Evolutionary conservation across 2,797 vertebrate species (phyloP), one percentile per base, ranked within the genome.

Genomic region (Acanthopagrus latus): DNA sequence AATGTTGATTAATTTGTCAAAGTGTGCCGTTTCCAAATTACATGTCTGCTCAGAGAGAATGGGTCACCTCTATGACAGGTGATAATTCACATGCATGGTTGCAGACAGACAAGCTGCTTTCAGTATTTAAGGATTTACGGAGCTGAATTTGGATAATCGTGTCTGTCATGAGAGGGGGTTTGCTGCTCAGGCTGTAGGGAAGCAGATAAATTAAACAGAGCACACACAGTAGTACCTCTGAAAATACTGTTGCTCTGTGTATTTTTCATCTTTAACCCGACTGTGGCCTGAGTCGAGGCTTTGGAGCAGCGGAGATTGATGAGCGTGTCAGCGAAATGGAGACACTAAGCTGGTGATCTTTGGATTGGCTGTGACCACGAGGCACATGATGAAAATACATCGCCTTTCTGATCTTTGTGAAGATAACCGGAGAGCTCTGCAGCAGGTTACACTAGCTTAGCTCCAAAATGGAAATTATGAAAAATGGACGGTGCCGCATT

Each of bases 1-100:
- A 85, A 80, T 76, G 86, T 84, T 93, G 87, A 93, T 94, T 91
- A 91, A 93, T 90, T 91, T 92, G 87, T 94, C 85, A 78, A 86
- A 88, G 76, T 83, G 69, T 76, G 78, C 77, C 74, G 69, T 90
- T 91, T 90, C 81, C 76, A 89, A 91, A 92, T 89, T 78, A 74
- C 77, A 76, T 86, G 84, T 81, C 84, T 84, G 71, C 84, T 81
- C 57, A 51, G 71, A 84, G 86, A 89, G 78, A 67, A 74, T 48
- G 25, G 77, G 76, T 80, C 82, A 87, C 78, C 81, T 76, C 76
- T 77, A 74, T 91, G 90, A 92, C 87, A 80, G 81, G 72, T 84
- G 85, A 94, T 94, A 83, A 93, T 93, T 94, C 77, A 86, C 82
- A 89, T 63, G 69, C 86, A 70, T 74, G 84, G 67, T 14, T 79